These are phyloP conservation scores for Cheilosia grossa DNA, from an alignment of 2,888 invertebrate species.

Conservation along the genomic window DNA sequence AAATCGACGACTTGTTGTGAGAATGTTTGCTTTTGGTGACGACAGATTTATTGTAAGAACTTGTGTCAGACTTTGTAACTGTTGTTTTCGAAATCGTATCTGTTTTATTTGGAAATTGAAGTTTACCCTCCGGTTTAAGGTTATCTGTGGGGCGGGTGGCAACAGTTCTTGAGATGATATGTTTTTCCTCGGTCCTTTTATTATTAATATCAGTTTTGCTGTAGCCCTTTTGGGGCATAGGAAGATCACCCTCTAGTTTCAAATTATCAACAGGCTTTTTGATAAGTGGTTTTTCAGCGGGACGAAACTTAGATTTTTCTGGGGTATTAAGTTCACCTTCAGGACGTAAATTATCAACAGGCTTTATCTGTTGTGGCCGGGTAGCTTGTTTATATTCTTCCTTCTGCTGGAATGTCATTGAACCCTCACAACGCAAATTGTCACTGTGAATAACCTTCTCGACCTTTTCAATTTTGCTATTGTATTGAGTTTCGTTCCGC, in stretches of 20 bases:
- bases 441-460: slow-evolving; percentile 85
- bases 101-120: slow-evolving; percentile 83
- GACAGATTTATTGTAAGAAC: slow-evolving; percentile 23
- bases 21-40: slow-evolving; percentile 73
- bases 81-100: slow-evolving; percentile 61
- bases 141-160: slow-evolving; percentile 84
- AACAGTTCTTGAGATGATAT: slow-evolving; percentile 80
- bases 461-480: slow-evolving; percentile 82
- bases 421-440: slow-evolving; percentile 86
- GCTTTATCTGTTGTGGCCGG: slow-evolving; percentile 83
- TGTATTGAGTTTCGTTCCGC: slow-evolving; percentile 9
- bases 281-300: slow-evolving; percentile 82
- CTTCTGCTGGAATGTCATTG: slow-evolving; percentile 82
- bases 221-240: slow-evolving; percentile 82
- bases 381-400: slow-evolving; percentile 83
- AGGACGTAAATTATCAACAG: slow-evolving; percentile 82
- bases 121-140: slow-evolving; percentile 84
- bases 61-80: slow-evolving; percentile 17
- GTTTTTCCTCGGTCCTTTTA: slow-evolving; percentile 5
- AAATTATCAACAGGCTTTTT: slow-evolving; percentile 86
- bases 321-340: slow-evolving; percentile 78
- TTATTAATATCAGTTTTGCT: slow-evolving; percentile 80
- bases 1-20: slow-evolving; percentile 86
- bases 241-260: slow-evolving; percentile 85
- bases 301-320: slow-evolving; percentile 81